A percentile compares a stretch with the other conserved stretches of the same genome.
Evolutionary conservation across 2,888 invertebrate genomes (phyloP).

Genomic region (Amiota mariae): DNA sequence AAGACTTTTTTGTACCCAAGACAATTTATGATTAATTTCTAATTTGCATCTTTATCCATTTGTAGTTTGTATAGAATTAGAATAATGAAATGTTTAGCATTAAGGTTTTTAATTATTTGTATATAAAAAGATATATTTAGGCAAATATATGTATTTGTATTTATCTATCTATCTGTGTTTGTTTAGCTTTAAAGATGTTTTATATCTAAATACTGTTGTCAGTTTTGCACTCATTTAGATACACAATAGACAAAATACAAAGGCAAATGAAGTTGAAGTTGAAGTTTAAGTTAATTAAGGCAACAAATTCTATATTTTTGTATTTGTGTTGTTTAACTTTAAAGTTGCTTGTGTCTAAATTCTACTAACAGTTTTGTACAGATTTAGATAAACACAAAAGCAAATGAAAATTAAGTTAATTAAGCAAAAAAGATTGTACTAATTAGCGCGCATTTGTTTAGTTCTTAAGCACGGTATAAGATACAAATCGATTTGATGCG

Average conservation of each 20-base stretch:
- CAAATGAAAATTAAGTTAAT: too few relatives aligned
- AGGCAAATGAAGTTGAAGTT: not conserved
- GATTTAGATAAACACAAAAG: too few relatives aligned
- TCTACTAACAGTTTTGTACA: too few relatives aligned
- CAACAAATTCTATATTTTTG: too few relatives aligned
- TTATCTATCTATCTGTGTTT: not conserved
- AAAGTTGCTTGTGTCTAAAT: too few relatives aligned
- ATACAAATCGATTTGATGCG: not conserved
- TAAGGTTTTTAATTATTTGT: conserved; percentile 1
- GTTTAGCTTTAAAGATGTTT: conserved; percentile 27
- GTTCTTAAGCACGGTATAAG: conserved; percentile 9
- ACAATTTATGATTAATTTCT: conserved; percentile 21
- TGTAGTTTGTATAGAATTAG: conserved; percentile 21
- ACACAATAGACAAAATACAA: too few relatives aligned
- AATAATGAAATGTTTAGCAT: conserved; percentile 14
- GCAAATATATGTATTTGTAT: conserved; percentile 57
- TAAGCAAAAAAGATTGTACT: not conserved
- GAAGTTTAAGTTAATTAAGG: not conserved
- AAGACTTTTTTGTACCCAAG: conserved; percentile 52
- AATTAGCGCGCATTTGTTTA: conserved; percentile 16
- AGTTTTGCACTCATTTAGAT: not conserved
- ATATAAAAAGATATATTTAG: conserved; percentile 50
- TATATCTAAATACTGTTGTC: conserved; percentile 14
- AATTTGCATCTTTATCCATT: not conserved
- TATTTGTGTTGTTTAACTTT: too few relatives aligned